Evolutionary conservation across 2,113 vertebrate species (phyloP), one percentile per base, ranked within the genome.

Genomic region (Prochilodus magdalenae): DNA sequence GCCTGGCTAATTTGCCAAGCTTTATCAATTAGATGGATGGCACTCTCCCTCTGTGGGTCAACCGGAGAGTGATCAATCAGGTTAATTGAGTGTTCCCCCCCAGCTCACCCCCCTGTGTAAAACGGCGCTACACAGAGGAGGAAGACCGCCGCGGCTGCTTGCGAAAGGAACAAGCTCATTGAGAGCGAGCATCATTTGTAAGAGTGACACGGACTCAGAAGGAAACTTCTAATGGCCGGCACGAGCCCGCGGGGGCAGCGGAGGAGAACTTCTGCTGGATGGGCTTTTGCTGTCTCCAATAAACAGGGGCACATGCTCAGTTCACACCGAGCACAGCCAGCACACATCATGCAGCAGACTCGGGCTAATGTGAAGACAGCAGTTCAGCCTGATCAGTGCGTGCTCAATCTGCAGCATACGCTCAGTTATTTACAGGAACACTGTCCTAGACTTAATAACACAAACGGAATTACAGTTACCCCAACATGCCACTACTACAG

Each of bases 11-110:
- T 80, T 73, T 62, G 33, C 4, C 16, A 12, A 30, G 77, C 81
- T 87, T 75, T 63, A 85, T 87, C 83, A 83, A 83, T 85, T 80
- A 85, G 86, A 87, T 74, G 86, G 83, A 87, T 87, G 57, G 59
- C 30, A 40, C 57, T 55, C 72, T 7, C 30, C 60, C 75, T 71
- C 72, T 33, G 65, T 5, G 65, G 83, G 83, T 83, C 77, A 83
- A 66, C 49, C 30, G 47, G 60, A 77, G 27, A 29, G 67, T 77
- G 59, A 87, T 87, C 86, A 74, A 85, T 87, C 86, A 84, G 77
- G 73, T 79, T 87, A 87, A 87, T 87, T 85, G 83, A 79, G 83
- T 51, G 59, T 72, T 75, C 74, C 73, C 51, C 22, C 40, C 75
- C n/a, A n/a, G n/a, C n/a, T n/a, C n/a, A n/a, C n/a, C 67, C 30